Percentiles rank a stretch among this genome's conserved stretches.
Evolutionary conservation across 1,140 invertebrate species (phyloP).

Genomic region (Potamilus streckersoni): DNA sequence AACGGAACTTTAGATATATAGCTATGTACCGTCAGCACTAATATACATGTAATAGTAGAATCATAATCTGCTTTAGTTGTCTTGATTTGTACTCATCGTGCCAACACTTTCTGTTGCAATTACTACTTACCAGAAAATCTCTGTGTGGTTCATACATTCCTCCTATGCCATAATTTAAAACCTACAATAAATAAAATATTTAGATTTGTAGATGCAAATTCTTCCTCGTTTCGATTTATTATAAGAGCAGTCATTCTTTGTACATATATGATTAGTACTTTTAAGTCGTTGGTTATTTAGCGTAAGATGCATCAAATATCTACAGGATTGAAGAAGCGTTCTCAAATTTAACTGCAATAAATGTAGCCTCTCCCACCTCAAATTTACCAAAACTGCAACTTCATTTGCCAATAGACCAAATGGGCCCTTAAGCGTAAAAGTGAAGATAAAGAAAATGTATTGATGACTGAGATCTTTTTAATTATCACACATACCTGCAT

Average conservation of each 20-base stretch:
- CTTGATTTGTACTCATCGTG: neutral
- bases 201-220: neutral
- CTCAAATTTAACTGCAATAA: neutral
- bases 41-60: neutral
- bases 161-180: slow-evolving; percentile 96
- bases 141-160: slow-evolving; percentile 97
- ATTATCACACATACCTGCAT: slow-evolving; percentile 3
- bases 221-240: neutral
- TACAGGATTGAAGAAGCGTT: neutral
- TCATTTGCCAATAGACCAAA: neutral
- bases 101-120: neutral
- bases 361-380: neutral
- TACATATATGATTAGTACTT: neutral
- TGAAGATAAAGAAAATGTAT: neutral
- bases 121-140: slow-evolving; percentile 76
- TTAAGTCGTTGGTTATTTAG: neutral
- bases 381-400: neutral
- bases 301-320: neutral
- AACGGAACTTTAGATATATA: neutral
- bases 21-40: neutral
- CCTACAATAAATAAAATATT: slow-evolving; percentile 72
- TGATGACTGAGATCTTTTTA: neutral
- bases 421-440: neutral
- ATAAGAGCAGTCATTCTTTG: neutral
- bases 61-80: neutral